Base-by-base conservation (phyloP, 1,140 invertebrate species). In the Drosophila repletoides region DNA sequence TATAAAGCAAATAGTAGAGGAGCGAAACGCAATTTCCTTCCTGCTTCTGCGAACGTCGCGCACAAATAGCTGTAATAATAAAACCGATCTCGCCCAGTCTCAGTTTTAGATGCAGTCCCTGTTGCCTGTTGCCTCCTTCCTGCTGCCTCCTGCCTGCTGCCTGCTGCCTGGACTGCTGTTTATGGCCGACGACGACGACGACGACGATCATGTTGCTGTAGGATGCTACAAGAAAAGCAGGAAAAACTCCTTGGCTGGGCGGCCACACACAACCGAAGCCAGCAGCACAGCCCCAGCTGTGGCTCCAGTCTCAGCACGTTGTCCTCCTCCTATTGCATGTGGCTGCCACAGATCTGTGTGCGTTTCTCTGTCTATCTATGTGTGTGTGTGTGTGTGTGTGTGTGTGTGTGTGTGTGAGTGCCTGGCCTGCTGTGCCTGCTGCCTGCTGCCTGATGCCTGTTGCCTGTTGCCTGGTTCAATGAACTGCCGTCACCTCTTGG, bases 221-320 rank as follows among this genome's bases (percentile, higher is more conserved):
- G 77, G 77, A 83, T 79, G 73, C 70, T 48, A 84, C 79, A 83
- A 84, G 80, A 84, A 84, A 84, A 84, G 79, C 79, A 84, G 79
- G 79, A 84, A 84, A 84, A 84, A 86, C 79, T 84, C 79, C 79
- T 84, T 84, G 79, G 70, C 66, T 68, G 52, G 29, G 6, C 73
- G 48, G 52, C 51, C 76, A 76, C 36, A 66, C 46, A 31, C 64
- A 53, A 48, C 31, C 38, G 26, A 34, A 34, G 33, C 43, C 22
- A n/a, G 7, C 48, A 60, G 56, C 26, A 10, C 59, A 46, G 36
- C 21, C 14, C n/a, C 31, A 64, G 43, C 26, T 31, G 21, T 36
- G 43, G 59, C 26, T 45, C 22, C 52, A 24, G 26, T 14, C 21
- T 14, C 43, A 38, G 59, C 68, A 63, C 71, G 76, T 80, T 64